Conservation (phyloP, 1,140 invertebrate genomes). For the Anadara kagoshimensis region DNA sequence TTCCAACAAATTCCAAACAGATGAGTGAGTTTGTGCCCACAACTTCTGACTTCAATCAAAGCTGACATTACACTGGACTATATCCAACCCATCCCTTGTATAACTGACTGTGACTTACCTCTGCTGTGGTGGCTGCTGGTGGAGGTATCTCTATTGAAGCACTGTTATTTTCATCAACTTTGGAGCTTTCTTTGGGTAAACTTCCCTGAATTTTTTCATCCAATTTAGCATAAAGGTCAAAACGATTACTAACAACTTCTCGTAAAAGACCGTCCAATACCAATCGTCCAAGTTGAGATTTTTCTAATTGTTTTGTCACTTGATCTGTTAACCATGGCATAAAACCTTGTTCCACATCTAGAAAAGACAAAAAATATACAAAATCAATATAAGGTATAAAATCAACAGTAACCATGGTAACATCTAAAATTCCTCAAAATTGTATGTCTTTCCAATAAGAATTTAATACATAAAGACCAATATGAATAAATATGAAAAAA, state of each 20-base stretch:
- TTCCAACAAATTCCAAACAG: too few species aligned
- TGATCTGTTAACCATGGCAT: slow-evolving; percentile 92
- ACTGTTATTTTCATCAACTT: slow-evolving; percentile 14
- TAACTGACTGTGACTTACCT: slow-evolving; percentile 33
- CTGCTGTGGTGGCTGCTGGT: slow-evolving; percentile 51
- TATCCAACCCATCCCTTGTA: not conserved
- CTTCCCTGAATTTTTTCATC: slow-evolving; percentile 30
- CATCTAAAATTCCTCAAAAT: too few species aligned
- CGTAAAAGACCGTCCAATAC: slow-evolving; percentile 80
- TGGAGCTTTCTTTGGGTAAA: not conserved
- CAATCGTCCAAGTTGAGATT: slow-evolving; percentile 85
- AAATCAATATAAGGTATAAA: too few species aligned
- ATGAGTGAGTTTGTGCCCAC: too few species aligned
- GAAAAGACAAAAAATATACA: slow-evolving; percentile 25
- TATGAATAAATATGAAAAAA: too few species aligned
- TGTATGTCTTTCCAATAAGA: too few species aligned
- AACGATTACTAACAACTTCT: slow-evolving; percentile 64
- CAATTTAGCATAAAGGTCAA: slow-evolving; percentile 53
- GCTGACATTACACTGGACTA: not conserved
- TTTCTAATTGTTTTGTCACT: slow-evolving; percentile 85
- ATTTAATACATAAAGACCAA: too few species aligned
- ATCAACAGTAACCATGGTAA: too few species aligned
- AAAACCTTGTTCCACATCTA: slow-evolving; percentile 83
- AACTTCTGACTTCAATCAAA: not conserved
- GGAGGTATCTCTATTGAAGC: slow-evolving; percentile 37